Evolutionary conservation across 2,113 vertebrate genomes (phyloP).

Genomic region (Pterocles gutturalis): DNA sequence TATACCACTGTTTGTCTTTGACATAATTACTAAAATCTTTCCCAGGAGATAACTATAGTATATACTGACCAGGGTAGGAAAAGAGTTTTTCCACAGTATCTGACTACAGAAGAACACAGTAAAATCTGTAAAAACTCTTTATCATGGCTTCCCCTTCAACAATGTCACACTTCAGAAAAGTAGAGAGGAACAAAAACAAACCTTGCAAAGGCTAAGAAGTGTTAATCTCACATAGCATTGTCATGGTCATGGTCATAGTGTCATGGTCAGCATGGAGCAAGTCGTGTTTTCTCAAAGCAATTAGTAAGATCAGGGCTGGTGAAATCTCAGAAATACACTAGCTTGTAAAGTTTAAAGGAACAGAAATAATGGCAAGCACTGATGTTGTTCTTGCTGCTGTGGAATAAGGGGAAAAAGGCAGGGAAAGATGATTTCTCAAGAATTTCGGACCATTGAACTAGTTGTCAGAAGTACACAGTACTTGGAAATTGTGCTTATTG

Average conservation of each 20-base stretch:
- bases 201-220: background rate
- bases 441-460: background rate
- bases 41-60: background rate
- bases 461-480: background rate
- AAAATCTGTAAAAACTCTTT: conserved; percentile 13
- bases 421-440: background rate
- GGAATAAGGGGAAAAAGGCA: background rate
- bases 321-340: background rate
- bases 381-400: background rate
- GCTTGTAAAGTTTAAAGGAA: background rate
- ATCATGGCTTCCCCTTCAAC: background rate
- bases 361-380: background rate
- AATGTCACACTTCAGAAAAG: background rate
- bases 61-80: background rate
- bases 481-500: background rate
- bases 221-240: conserved; percentile 3
- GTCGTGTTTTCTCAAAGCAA: background rate
- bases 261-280: background rate
- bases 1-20: background rate
- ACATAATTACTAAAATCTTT: background rate
- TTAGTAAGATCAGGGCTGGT: background rate
- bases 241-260: no score
- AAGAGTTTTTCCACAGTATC: background rate
- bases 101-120: background rate
- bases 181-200: conserved; percentile 3